Base-by-base conservation (phyloP, 1,140 invertebrate species). In the Cotesia chilonis region DNA sequence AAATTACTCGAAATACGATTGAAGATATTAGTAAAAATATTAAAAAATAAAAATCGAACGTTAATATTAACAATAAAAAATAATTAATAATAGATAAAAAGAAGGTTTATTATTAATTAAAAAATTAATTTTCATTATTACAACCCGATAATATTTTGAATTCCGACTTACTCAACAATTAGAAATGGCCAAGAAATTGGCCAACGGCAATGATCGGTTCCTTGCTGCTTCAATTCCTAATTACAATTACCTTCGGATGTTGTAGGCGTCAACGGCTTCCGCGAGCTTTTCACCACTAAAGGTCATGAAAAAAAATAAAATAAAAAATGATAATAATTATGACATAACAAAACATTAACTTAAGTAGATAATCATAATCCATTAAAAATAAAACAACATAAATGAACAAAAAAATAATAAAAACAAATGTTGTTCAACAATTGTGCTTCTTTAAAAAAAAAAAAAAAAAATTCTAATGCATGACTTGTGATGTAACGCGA, bases 241-340 rank as follows among this genome's bases (percentile, higher is more conserved):
- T 88, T 85, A 87, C 84, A 87, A 81, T 88, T 88, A 88, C 87
- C 87, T 88, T 88, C 84, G 81, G 85, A 81, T 85, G 86, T 85
- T 87, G 86, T 83, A 77, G 86, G 81, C 80, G 86, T 83, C 80
- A 85, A 80, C 75, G 80, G 79, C 84, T 87, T 88, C 85, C 84
- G 83, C 80, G 86, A 80, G 82, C 84, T 81, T 85, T 80, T 86
- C 86, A 88, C 82, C 83, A 83, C 87, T 88, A 87, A 87, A 87
- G 87, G 79, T 85, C 80, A 87, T 81, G 85, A 83, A 77, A 85
- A 82, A 81, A 81, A 79, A 55, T 12, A 35, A 28, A 68, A 68
- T 54, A 55, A 55, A 51, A 6, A 55, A 47, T 47, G 41, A 47
- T 47, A 47, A 35, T 54, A 52, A 52, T 66, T 12, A 66, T 38